Evolutionary conservation across 1,140 invertebrate genomes (phyloP), one percentile per base, ranked within the genome.

Genomic region (Drosophila kurseongensis): DNA sequence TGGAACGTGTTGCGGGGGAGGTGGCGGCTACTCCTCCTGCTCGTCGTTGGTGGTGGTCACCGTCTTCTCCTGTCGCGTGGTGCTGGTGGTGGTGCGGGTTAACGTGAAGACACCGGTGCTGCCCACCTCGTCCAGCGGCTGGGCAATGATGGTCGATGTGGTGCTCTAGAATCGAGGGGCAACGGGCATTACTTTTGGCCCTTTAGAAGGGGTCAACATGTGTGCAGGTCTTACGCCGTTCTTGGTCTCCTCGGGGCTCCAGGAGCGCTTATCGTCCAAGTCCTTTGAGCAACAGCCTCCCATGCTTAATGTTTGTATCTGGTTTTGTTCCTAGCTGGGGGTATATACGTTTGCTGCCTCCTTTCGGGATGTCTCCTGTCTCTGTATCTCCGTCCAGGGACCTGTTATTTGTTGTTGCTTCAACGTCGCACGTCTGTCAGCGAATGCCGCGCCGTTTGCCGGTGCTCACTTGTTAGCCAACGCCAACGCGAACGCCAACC

Each of bases 211-310:
- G 29, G 5, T 32, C 36, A 38, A 10, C 10, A 10, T 38, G 36
- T 32, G 36, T 12, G 9, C 9, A 38, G 23, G 14, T 47, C 84
- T 77, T 80, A 91, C 90, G 68, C 82, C 90, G 71, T 91, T 91
- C 45, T 91, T 91, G 45, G 89, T 83, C 58, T 91, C 89, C 36
- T 90, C 83, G 58, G 90, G 90, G 52, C 90, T 91, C 90, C 90
- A 91, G 14, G 90, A 91, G 44, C 85, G 90, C 67, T 90, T 86
- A 18, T 85, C 80, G 52, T 91, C 90, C 51, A 86, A 59, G 74
- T 91, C 90, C 75, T 91, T 91, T 45, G 90, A 91, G 58, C 88
- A 89, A 72, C 90, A 91, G 62, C 90, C 68, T 60, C 84, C 84
- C 84, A 89, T 89, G 29, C 5, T 32, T 0, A 32, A 8, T 32